Evolutionary conservation across 2,113 vertebrate genomes (phyloP).

Genomic region (Galemys pyrenaicus): DNA sequence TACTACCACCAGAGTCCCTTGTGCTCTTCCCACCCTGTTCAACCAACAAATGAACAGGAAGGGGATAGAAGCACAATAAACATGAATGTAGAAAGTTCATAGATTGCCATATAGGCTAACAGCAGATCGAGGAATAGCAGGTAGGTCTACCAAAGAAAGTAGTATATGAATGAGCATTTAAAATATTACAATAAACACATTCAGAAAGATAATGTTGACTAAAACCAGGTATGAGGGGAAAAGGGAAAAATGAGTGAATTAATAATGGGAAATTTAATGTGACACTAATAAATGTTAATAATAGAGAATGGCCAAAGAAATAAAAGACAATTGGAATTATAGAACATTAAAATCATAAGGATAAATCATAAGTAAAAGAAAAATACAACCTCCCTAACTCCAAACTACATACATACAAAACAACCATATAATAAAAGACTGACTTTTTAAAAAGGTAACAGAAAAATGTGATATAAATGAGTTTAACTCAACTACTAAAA

Average conservation of each 20-base stretch:
- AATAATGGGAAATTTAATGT: not conserved
- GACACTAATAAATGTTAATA: not conserved
- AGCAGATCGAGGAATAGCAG: not conserved
- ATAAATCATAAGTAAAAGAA: not conserved
- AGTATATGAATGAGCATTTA: not conserved
- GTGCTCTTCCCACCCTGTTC: too few relatives aligned
- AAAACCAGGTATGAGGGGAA: not conserved
- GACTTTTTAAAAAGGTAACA: not conserved
- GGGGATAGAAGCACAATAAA: not conserved
- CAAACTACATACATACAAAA: not conserved
- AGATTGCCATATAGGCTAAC: not conserved
- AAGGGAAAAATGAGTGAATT: not conserved
- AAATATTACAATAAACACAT: not conserved
- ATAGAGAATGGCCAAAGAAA: not conserved
- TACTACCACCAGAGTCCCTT: too few relatives aligned
- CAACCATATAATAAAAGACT: not conserved
- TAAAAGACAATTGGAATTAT: not conserved
- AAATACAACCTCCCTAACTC: not conserved
- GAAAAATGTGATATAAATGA: not conserved
- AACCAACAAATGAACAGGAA: not conserved
- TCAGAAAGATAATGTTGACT: not conserved
- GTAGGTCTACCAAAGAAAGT: constrained; percentile 9
- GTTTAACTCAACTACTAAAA: not conserved
- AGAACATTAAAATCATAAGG: not conserved
- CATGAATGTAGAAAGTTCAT: not conserved